These are phyloP conservation scores for Rhinopomastus cyanomelas DNA, from an alignment of 2,113 vertebrate genomes.

Conservation along the genomic window DNA sequence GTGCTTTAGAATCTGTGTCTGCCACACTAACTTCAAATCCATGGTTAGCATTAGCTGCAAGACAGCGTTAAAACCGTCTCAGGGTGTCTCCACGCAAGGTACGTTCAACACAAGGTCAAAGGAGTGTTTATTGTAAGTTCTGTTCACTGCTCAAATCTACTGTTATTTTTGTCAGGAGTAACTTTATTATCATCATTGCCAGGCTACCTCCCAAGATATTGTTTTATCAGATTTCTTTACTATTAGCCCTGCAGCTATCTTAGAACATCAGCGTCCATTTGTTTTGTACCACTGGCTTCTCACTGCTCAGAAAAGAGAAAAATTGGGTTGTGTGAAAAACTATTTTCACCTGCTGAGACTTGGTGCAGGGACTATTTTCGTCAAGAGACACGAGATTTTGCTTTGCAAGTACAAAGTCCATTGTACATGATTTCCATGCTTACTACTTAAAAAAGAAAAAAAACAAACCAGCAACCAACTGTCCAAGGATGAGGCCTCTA, in stretches of 20 bases:
- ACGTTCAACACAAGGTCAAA: neutral
- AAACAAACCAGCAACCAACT: neutral
- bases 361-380: neutral
- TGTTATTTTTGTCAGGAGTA: neutral
- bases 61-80: neutral
- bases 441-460: neutral
- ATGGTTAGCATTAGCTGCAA: neutral
- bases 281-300: conserved; percentile 22
- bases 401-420: neutral
- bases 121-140: neutral
- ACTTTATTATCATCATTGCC: conserved; percentile 1
- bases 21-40: neutral
- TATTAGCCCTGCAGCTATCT: neutral
- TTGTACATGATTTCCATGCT: neutral
- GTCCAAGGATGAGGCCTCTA: neutral
- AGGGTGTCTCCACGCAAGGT: neutral
- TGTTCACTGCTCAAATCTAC: neutral
- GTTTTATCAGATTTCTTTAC: conserved; percentile 45
- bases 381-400: neutral
- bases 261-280: conserved; percentile 2
- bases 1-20: neutral
- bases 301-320: neutral
- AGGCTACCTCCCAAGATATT: neutral
- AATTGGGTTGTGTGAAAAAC: neutral
- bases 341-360: neutral